Base-by-base conservation (phyloP, 2,797 vertebrate genomes). In the Thripadectes ignobilis region DNA sequence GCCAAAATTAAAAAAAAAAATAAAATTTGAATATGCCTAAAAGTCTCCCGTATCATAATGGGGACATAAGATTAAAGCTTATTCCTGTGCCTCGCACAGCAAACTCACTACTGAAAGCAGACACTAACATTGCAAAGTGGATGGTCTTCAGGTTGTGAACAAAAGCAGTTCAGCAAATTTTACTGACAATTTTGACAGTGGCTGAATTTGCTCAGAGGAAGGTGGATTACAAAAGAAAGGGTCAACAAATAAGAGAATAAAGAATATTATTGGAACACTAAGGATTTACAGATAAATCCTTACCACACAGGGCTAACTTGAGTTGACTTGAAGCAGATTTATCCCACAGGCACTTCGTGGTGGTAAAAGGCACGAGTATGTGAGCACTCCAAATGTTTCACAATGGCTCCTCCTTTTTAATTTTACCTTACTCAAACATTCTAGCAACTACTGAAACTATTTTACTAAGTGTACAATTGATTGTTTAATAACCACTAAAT, bases 241-340 rank as follows among this genome's bases (percentile, higher is more conserved):
- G 67, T 85, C 67, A 71, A 51, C 51, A 92, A 58, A 69, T 58
- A 88, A 46, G 3, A 14, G 21, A 85, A 78, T 59, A 39, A 41
- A 27, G 59, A 58, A 59, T 32, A 43, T 3, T 49, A 52, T 18
- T 51, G n/a, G 32, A 87, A 91, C 26, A 83, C 43, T 19, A 73
- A 51, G 29, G 27, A 72, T 75, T 86, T 79, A 59, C 32, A 51
- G 43, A 62, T 30, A 81, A 88, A 93, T 48, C 46, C 34, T 66
- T 49, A 61, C 59, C 66, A 82, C 52, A 85, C 4, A 2, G 74
- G 49, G 49, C 26, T 93, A 88, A 95, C 83, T 36, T 69, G 55
- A 76, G 36, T n/a, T 76, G 73, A 85, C 63, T 69, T 59, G 48
- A 87, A 89, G 41, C 48, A 93, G 77, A 32, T 94, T 94, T 79